A percentile compares a stretch with the other conserved stretches of the same genome.
phyloP scores from a whole-genome alignment of 2,797 vertebrate genomes.

The Spinus pinus region DNA sequence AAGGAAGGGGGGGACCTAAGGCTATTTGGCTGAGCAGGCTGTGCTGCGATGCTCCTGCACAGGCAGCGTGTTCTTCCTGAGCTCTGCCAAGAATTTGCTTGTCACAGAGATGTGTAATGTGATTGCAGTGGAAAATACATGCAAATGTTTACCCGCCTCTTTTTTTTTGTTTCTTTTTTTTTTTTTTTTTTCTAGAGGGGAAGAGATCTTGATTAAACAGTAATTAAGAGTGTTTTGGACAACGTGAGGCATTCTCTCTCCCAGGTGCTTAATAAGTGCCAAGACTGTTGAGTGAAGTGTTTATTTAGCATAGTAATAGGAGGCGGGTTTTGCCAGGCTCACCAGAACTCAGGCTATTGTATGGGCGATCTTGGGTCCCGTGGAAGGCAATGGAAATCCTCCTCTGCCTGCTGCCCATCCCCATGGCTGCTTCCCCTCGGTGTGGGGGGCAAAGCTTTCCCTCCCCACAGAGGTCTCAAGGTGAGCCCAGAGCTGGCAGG shows the following conservation, averaged over 20 bases:
- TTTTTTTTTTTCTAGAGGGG: constrained; percentile 7
- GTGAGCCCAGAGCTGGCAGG: background rate
- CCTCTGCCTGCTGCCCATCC: background rate
- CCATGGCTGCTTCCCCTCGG: accelerated
- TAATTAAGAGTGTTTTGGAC: constrained; percentile 70
- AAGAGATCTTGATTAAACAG: constrained; percentile 64
- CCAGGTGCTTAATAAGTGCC: constrained; percentile 67
- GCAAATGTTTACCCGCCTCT: constrained; percentile 2
- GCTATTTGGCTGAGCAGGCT: constrained; percentile 25
- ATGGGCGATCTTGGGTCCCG: accelerated
- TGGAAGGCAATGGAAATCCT: background rate
- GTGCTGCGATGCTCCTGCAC: constrained; percentile 3
- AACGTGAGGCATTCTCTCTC: constrained; percentile 32
- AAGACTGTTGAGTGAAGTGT: constrained; percentile 58
- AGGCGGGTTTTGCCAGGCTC: background rate
- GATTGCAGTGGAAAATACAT: constrained; percentile 16
- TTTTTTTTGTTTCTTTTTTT: background rate
- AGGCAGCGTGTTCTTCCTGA: background rate
- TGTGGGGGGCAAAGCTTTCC: background rate
- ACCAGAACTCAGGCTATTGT: background rate
- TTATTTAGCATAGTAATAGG: constrained; percentile 48
- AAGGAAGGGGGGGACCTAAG: background rate
- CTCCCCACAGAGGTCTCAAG: background rate
- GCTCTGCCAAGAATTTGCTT: constrained; percentile 23
- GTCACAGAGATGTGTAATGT: constrained; percentile 29